Evolutionary conservation across 2,113 vertebrate genomes (phyloP).

Genomic region (Python bivittatus): DNA sequence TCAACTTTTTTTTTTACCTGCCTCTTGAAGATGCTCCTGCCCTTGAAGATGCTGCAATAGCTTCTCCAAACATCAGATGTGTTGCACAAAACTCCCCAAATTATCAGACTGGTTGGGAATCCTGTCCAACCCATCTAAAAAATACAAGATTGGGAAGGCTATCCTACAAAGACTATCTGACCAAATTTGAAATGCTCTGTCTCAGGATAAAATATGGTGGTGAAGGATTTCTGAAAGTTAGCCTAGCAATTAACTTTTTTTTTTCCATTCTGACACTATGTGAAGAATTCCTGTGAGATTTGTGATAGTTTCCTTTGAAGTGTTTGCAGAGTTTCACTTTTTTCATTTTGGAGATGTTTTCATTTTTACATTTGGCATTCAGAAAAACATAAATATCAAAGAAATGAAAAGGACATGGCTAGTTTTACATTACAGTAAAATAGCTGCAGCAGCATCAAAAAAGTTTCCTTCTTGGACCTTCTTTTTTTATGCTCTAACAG

Average conservation of each 20-base stretch:
- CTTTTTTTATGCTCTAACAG: neutral
- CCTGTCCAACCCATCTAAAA: no score
- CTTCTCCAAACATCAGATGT: no score
- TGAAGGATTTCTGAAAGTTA: neutral
- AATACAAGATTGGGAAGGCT: no score
- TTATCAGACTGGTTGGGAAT: no score
- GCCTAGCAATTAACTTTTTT: neutral
- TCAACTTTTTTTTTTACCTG: no score
- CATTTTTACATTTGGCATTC: neutral
- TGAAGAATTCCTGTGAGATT: neutral
- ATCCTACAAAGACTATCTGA: neutral
- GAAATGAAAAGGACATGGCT: neutral
- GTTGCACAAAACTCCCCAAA: no score
- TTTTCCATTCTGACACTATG: no score
- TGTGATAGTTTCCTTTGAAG: no score
- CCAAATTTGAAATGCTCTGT: neutral
- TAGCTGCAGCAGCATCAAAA: neutral
- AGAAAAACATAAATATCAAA: neutral
- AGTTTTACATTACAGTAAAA: neutral
- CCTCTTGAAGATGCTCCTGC: no score
- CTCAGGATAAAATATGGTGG: neutral
- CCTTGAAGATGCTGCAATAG: no score
- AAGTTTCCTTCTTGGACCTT: no score
- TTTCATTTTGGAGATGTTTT: neutral
- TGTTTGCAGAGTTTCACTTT: neutral